Conservation (phyloP, 2,888 invertebrate species). For the Dryobotodes eremita region DNA sequence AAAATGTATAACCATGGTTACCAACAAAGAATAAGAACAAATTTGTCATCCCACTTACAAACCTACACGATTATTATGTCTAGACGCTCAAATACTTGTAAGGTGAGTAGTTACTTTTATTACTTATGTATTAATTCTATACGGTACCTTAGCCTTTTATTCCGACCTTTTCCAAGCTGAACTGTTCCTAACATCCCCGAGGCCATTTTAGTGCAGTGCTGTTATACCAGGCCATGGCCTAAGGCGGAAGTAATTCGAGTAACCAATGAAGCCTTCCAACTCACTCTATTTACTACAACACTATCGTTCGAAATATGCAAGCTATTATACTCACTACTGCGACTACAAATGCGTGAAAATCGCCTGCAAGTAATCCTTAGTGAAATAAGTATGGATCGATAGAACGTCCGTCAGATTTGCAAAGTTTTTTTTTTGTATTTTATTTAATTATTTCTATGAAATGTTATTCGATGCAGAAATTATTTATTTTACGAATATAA, state of each 20-base stretch:
- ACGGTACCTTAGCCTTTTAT: neutral
- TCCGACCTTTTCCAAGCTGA: slow-evolving; percentile 21
- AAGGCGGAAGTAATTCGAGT: slow-evolving; percentile 72
- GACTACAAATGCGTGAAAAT: slow-evolving; percentile 9
- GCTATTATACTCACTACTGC: slow-evolving; percentile 37
- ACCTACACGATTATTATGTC: slow-evolving; percentile 15
- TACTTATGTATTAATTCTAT: slow-evolving; percentile 2
- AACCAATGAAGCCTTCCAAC: slow-evolving; percentile 70
- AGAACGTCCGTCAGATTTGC: neutral
- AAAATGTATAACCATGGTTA: neutral
- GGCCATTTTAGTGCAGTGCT: slow-evolving; percentile 55
- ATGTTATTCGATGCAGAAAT: neutral
- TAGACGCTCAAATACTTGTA: slow-evolving; percentile 17
- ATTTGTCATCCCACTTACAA: neutral
- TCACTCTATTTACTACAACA: slow-evolving; percentile 54
- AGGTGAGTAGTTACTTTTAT: neutral
- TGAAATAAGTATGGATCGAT: slow-evolving; percentile 3
- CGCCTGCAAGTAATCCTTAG: neutral
- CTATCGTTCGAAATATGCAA: slow-evolving; percentile 25
- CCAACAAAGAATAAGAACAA: neutral
- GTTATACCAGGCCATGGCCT: slow-evolving; percentile 40
- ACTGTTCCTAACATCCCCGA: slow-evolving; percentile 29
- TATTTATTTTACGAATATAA: neutral
- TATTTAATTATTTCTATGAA: slow-evolving; percentile 4
- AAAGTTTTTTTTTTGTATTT: slow-evolving; percentile 4